Evolutionary conservation across 2,888 invertebrate genomes (phyloP), one percentile per base, ranked within the genome.

Genomic region (Muschampia plurimacula): DNA sequence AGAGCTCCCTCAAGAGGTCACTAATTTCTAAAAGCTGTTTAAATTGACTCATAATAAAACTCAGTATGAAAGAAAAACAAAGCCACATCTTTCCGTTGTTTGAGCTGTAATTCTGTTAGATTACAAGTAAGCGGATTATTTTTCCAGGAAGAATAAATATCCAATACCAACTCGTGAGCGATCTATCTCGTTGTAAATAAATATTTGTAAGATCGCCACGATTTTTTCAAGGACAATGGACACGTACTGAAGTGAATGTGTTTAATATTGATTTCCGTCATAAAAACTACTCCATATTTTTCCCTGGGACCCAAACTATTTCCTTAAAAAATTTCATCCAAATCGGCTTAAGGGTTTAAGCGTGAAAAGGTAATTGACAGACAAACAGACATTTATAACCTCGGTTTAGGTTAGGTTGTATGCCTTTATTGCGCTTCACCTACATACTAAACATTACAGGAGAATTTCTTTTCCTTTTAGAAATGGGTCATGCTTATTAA

Each of bases 91-190:
- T 13, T 9, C 32, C 57, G 67, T 44, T 67, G 57, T 59, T 67
- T 67, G 22, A 67, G 22, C 67, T 44, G 57, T 67, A 57, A 67
- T 67, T 57, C 44, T 28, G 67, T 67, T 15, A 67, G 55, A 67
- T 67, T 67, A 67, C 67, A 67, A 67, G 57, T 57, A 67, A 57
- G 67, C 55, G 41, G 39, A 22, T 67, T 67, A 57, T 57, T 28
- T 57, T 57, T 15, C 44, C 55, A 57, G 67, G 44, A 67, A 67
- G 67, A 67, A 39, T 28, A 39, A 57, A 67, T 41, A 57, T 57
- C 32, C 67, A 57, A 57, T 67, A 67, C 36, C 7, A 28, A 41
- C 57, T 65, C 36, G 46, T 39, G 55, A 52, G 66, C 36, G 36
- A 36, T 32, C 55, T 36, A 8, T 15, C 22, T 22, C 22, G 66